Evolutionary conservation across 2,797 vertebrate species (phyloP).

Genomic region (Brachymystax lenok): DNA sequence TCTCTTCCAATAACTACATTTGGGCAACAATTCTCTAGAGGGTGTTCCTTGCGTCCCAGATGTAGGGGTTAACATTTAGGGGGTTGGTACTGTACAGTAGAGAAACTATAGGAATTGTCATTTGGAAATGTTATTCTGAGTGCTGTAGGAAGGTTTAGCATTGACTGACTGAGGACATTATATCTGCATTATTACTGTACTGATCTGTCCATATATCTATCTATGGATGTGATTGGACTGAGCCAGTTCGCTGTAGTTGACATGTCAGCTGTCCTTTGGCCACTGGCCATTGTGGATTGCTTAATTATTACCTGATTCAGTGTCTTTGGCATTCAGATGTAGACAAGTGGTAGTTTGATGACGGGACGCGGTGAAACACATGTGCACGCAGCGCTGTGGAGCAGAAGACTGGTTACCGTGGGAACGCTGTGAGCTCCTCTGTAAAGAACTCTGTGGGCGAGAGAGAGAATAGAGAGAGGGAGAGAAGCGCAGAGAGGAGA

Average conservation of each 20-base stretch:
- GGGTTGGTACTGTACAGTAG: neutral
- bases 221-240: neutral
- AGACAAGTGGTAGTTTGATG: slow-evolving; percentile 58
- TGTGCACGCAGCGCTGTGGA: slow-evolving; percentile 36
- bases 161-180: neutral
- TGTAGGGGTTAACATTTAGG: neutral
- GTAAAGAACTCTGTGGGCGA: slow-evolving; percentile 77
- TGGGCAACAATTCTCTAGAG: too few relatives aligned
- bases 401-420: slow-evolving; percentile 74
- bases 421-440: slow-evolving; percentile 74
- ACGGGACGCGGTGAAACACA: slow-evolving; percentile 64
- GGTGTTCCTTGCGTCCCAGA: neutral
- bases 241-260: neutral
- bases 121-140: neutral
- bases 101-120: neutral
- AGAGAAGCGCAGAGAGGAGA: slow-evolving; percentile 31
- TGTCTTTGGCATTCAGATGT: slow-evolving; percentile 38
- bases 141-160: neutral
- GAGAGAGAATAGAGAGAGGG: slow-evolving; percentile 65
- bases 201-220: neutral
- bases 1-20: too few relatives aligned
- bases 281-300: neutral
- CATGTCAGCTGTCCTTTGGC: neutral
- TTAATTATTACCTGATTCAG: slow-evolving; percentile 31
- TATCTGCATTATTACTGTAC: neutral